Percentiles rank a stretch among this genome's conserved stretches.
These are phyloP conservation scores for Tiaroga cobitis DNA, from an alignment of 2,797 vertebrate species.

Conservation along the genomic window DNA sequence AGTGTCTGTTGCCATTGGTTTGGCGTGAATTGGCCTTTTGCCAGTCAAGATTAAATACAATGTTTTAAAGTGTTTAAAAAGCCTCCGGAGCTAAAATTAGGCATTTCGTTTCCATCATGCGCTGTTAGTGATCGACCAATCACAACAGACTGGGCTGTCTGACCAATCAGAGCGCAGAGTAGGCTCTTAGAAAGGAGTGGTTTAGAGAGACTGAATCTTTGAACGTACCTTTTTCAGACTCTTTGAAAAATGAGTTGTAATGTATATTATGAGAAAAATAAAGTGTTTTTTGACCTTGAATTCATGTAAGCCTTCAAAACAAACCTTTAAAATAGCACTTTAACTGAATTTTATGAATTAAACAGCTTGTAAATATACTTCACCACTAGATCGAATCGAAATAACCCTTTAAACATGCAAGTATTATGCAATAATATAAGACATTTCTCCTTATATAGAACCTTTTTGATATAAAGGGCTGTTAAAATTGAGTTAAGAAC, in stretches of 20 bases:
- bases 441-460: background rate
- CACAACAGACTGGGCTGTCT: background rate
- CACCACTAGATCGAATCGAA: background rate
- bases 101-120: background rate
- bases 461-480: background rate
- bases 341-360: background rate
- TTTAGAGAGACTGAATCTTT: background rate
- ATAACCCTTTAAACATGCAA: background rate
- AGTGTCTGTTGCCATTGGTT: too few species aligned
- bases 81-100: background rate
- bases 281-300: background rate
- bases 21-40: too few species aligned
- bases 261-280: background rate
- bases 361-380: background rate
- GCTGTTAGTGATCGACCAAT: background rate
- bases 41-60: background rate
- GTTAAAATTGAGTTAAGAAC: background rate
- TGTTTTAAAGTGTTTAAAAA: background rate
- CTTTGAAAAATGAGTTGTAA: too few species aligned
- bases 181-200: background rate
- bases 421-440: background rate
- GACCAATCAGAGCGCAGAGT: background rate
- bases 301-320: background rate
- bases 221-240: background rate
- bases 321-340: background rate